A percentile compares a stretch with the other conserved stretches of the same genome.
Conservation (phyloP, 2,797 vertebrate genomes). For the Neostethus bicornis region DNA sequence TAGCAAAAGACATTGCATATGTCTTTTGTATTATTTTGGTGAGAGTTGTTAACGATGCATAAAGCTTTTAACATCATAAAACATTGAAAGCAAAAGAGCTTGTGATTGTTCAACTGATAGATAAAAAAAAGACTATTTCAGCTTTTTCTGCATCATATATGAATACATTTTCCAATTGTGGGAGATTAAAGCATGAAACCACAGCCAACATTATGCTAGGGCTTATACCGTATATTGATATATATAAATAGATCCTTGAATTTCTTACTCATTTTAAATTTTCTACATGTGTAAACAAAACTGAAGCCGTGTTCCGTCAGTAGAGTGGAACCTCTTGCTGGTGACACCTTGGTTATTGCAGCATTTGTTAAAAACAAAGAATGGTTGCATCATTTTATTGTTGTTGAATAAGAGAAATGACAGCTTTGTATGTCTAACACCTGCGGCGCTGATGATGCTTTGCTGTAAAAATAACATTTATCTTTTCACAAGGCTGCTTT, state of each 20-base stretch:
- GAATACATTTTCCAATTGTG: slow-evolving; percentile 61
- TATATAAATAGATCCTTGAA: slow-evolving; percentile 57
- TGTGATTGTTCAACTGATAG: slow-evolving; percentile 58
- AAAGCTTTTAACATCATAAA: slow-evolving; percentile 17
- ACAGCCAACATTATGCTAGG: slow-evolving; percentile 55
- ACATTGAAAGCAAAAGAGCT: slow-evolving; percentile 51
- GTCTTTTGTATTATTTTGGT: slow-evolving; percentile 12
- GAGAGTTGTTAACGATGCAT: not conserved
- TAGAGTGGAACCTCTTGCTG: slow-evolving; percentile 9
- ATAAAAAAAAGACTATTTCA: slow-evolving; percentile 61
- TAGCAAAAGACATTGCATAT: slow-evolving; percentile 6
- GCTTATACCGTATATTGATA: no score
- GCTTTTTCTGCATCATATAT: slow-evolving; percentile 66
- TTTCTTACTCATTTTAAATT: slow-evolving; percentile 43
- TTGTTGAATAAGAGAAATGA: slow-evolving; percentile 5
- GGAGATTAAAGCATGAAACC: slow-evolving; percentile 59
- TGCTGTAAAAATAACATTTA: slow-evolving; percentile 1
- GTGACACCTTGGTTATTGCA: slow-evolving; percentile 18
- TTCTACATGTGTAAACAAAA: slow-evolving; percentile 1
- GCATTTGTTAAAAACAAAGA: slow-evolving; percentile 19
- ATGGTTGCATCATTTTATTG: slow-evolving; percentile 14
- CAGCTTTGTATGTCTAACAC: slow-evolving; percentile 4
- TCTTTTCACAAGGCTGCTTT: not conserved
- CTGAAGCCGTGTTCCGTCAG: not conserved
- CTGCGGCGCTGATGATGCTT: not conserved